Percentiles rank a stretch among this genome's conserved stretches.
These are phyloP conservation scores for Hirundo rustica DNA, from an alignment of 2,797 vertebrate genomes.

Conservation along the genomic window DNA sequence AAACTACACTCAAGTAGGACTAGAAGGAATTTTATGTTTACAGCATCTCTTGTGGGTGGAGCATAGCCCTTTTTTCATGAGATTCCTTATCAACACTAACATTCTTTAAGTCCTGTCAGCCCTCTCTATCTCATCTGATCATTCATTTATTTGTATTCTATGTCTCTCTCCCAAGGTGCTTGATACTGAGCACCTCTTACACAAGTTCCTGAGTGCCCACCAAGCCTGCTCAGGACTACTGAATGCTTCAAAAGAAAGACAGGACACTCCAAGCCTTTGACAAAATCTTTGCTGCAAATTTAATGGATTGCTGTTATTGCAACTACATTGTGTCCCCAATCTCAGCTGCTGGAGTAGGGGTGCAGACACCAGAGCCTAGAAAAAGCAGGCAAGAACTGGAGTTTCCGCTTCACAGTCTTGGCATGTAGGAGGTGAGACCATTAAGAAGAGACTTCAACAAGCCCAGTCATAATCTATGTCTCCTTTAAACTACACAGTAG, in stretches of 20 bases:
- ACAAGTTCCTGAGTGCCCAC: rapidly evolving
- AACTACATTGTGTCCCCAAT: not conserved
- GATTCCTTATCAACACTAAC: not conserved
- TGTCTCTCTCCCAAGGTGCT: not conserved
- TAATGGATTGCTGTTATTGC: not conserved
- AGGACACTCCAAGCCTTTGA: not conserved
- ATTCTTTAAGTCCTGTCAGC: not conserved
- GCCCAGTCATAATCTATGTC: not conserved
- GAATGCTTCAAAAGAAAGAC: not conserved
- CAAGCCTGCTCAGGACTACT: not conserved
- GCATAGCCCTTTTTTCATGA: not conserved
- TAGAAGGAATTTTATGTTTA: not conserved
- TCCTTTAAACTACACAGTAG: not conserved
- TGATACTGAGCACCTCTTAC: not conserved
- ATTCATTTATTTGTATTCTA: not conserved
- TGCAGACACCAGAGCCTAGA: not conserved
- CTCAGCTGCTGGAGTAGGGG: not conserved
- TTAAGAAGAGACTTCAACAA: not conserved
- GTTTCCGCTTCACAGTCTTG: not conserved
- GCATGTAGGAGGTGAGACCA: not conserved
- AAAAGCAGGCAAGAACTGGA: not conserved
- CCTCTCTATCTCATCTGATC: not conserved
- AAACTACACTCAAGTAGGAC: not conserved
- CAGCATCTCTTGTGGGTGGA: not conserved
- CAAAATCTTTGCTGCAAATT: not conserved